Conservation (phyloP, 2,113 vertebrate genomes). For the Chionis minor region DNA sequence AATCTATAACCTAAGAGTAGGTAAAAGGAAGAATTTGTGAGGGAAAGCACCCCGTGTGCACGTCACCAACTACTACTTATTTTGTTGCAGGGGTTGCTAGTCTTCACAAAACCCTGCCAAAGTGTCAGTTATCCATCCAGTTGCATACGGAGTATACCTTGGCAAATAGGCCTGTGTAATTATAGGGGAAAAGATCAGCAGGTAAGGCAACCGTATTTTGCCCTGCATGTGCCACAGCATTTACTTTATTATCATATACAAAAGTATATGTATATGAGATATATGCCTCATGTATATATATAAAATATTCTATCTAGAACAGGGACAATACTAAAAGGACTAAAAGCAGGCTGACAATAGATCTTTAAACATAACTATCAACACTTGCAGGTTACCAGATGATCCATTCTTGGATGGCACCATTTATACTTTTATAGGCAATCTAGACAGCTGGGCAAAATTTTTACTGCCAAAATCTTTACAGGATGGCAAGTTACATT, state of each 20-base stretch:
- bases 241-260: neutral
- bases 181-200: neutral
- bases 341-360: neutral
- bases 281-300: neutral
- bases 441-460: neutral
- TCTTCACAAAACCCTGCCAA: neutral
- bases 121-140: neutral
- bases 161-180: neutral
- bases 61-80: neutral
- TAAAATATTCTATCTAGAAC: neutral
- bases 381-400: neutral
- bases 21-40: neutral
- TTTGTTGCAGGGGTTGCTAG: neutral
- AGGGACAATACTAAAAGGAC: neutral
- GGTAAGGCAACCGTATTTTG: neutral
- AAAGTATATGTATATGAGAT: neutral
- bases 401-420: accelerated
- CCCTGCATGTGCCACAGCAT: neutral
- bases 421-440: neutral
- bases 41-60: neutral
- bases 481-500: neutral
- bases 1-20: neutral
- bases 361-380: neutral
- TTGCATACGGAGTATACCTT: neutral
- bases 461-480: neutral